Evolutionary conservation across 37 sponge, comb jelly and placozoan species (phyloP), one percentile per base, ranked within the genome.

Genomic region (Ianthella basta): DNA sequence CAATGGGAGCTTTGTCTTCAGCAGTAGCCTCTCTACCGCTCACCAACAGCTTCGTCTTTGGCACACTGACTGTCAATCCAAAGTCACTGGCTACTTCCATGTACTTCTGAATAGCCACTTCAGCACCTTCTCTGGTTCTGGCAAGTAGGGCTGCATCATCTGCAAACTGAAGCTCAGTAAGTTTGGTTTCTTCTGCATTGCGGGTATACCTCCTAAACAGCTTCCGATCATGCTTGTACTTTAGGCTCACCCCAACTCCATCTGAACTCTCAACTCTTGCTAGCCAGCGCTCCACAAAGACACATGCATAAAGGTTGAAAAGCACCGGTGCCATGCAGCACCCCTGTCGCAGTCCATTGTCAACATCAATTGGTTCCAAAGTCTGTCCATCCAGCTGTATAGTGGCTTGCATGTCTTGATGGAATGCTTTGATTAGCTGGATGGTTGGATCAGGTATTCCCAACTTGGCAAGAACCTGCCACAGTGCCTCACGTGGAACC

Each of bases 401-500:
- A 15, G 41, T 82, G 12, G 65, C 82, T 38, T 33, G 23, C 82
- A 82, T 82, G 39, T 33, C 65, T 23, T 82, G 12, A 23, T 82
- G 82, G 41, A 82, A 82, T 21, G 82, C 0, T 0, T 35, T 16
- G 39, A 82, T 63, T 0, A 82, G 40, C 34, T 61, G 21, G n/a
- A 82, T 63, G 23, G 27, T 64, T 8, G 23, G 18, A 16, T 64
- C 82, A n/a, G n/a, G 35, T 36, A 70, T 32, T 70, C 72, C 72
- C 72, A 70, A 5, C 72, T 70, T 70, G 15, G 32, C 32, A 19
- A 70, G 72, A 19, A 37, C 30, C 33, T 37, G 20, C 72, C 72
- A 70, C 72, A 70, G 33, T 70, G 72, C 72, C 35, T 33, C 72
- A 30, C 72, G 34, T 70, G 72, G 72, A 37, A 70, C 72, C 15